Conservation (phyloP, 2,113 vertebrate species). For the Hassar affinis region DNA sequence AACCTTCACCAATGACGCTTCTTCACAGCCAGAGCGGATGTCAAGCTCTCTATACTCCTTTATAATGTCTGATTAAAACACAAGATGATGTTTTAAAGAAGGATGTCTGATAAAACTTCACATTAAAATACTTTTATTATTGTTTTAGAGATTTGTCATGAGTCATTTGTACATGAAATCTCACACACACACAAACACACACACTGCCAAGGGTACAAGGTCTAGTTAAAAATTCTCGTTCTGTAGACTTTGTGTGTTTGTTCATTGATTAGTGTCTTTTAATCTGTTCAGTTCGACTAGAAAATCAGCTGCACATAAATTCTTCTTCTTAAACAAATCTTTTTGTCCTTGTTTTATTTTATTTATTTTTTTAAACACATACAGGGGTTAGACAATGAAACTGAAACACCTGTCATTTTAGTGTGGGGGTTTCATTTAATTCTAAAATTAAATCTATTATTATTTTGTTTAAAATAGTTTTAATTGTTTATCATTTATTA, state of each 20-base stretch:
- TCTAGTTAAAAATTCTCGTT: neutral
- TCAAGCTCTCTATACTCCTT: neutral
- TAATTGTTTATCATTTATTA: no score
- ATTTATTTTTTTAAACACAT: no score
- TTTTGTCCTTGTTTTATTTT: neutral
- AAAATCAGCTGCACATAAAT: neutral
- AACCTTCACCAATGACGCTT: no score
- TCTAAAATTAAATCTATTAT: no score
- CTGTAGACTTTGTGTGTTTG: conserved; percentile 22
- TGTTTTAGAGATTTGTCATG: neutral
- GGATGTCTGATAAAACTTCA: neutral
- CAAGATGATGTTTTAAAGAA: neutral
- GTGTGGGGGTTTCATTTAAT: no score
- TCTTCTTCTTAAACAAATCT: neutral
- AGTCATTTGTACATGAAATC: neutral
- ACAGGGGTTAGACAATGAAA: no score
- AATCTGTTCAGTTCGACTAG: neutral
- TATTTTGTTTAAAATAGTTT: no score
- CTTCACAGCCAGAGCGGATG: neutral
- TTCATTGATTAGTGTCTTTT: neutral
- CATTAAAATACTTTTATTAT: neutral
- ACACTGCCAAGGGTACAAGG: no score
- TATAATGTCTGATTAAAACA: no score
- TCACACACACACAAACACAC: neutral
- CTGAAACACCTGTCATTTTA: no score